Base-by-base conservation (phyloP, 1,140 invertebrate species). In the Thaumatotibia leucotreta region DNA sequence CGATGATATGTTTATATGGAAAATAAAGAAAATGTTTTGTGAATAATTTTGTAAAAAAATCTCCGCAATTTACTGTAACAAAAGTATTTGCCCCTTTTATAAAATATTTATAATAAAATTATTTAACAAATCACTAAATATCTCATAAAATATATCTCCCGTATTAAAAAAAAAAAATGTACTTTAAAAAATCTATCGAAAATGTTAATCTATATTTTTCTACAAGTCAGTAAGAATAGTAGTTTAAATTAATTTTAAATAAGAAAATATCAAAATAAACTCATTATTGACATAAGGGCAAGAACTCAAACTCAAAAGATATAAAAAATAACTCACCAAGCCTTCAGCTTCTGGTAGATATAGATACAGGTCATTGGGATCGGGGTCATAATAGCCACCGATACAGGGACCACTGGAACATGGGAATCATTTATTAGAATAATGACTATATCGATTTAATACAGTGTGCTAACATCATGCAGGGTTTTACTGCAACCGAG, bases 371-470 rank as follows among this genome's bases (percentile, higher is more conserved):
- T 77, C 70, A 99, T 92, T 0, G 98, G 97, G 24, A 99, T 77
- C 17, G 98, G 98, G 0, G 98, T 99, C 95, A 99, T 98, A 31
- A 98, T 95, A 11, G 97, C 97, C 24, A 96, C 95, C 2, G 97
- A 94, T 0, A 99, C 96, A 9, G 97, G 98, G 61, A 97, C 92
- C 70, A 97, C 96, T 93, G 92, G 84, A 85, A n/a, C n/a, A n/a
- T n/a, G n/a, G n/a, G n/a, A 77, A 72, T 22, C 33, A 35, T 8
- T 63, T 33, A 63, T 32, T 54, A n/a, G n/a, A n/a, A n/a, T n/a
- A n/a, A n/a, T n/a, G n/a, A n/a, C n/a, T n/a, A n/a, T n/a, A n/a
- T n/a, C n/a, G n/a, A n/a, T n/a, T n/a, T n/a, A n/a, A n/a, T n/a
- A n/a, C n/a, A n/a, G n/a, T n/a, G n/a, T n/a, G n/a, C n/a, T n/a